Base-by-base conservation (phyloP, 1,140 invertebrate species). In the Drosophila tani region DNA sequence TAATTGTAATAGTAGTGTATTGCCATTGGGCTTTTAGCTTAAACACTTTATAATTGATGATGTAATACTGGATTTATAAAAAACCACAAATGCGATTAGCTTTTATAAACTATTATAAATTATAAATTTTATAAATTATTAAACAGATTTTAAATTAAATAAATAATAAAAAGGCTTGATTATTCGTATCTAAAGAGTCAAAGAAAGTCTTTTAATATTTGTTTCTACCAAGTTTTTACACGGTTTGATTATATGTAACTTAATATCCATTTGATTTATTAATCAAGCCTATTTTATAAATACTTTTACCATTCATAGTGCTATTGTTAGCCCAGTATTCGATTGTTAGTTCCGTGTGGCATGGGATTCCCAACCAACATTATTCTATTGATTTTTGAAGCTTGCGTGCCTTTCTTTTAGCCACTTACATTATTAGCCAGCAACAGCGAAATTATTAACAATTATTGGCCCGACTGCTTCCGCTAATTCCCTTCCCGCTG, bases 391-490 rank as follows among this genome's bases (percentile, higher is more conserved):
- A 27, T 45, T 45, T 53, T 51, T 14, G 19, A 43, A 43, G 46
- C 21, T 68, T 17, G 46, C 67, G 63, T 68, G 51, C n/a, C 17
- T 68, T 45, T 45, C 15, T 47, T 29, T 38, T n/a, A 45, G 35
- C 21, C 45, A 27, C 35, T 47, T 19, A 43, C 35, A 32, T 35
- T 66, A 45, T 45, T 62, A 63, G 57, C 59, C 53, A 56, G 50
- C 51, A 58, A 69, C n/a, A 50, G 69, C 14, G 43, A 73, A 76
- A 75, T 75, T 51, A 75, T 76, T 60, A 60, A 62, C 75, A 77
- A 77, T 77, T 69, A 77, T 57, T 68, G 56, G 64, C 75, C 47
- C 47, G 46, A n/a, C 47, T 60, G 73, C 55, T 77, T 77, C 75
- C 75, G 56, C 51, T 29, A 62, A 38, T 47, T 8, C 17, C 29